phyloP scores from a whole-genome alignment of 2,113 vertebrate species.

The Ictidomys tridecemlineatus region DNA sequence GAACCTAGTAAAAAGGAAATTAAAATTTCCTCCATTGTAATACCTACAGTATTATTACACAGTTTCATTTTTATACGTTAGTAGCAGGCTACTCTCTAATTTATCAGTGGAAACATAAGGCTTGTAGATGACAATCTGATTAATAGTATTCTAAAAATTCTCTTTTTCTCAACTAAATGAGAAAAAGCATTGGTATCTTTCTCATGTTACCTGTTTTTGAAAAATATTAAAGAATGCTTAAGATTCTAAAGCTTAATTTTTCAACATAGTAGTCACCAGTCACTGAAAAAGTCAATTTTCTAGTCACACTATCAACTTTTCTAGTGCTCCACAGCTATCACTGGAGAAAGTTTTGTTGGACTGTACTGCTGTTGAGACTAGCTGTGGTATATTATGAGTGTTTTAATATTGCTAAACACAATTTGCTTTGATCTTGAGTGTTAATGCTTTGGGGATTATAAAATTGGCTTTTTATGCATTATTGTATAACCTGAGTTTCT shows the following conservation, averaged over 20 bases:
- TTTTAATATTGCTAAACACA: background rate
- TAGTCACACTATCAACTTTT: background rate
- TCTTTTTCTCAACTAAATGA: no score
- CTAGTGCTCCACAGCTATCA: background rate
- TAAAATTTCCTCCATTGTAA: background rate
- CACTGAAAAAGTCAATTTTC: background rate
- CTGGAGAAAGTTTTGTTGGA: background rate
- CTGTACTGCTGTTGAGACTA: background rate
- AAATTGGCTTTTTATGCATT: conserved; percentile 11
- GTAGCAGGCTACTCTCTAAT: background rate
- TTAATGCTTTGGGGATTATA: background rate
- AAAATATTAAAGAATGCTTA: conserved; percentile 14
- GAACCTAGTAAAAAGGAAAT: background rate
- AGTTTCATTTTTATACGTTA: background rate
- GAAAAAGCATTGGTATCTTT: background rate
- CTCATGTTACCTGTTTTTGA: conserved; percentile 16
- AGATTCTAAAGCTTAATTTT: background rate
- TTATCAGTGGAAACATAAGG: background rate
- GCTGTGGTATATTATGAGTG: background rate
- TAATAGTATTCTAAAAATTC: background rate
- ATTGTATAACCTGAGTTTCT: background rate
- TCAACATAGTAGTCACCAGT: background rate
- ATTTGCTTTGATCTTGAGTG: background rate
- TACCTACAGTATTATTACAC: background rate
- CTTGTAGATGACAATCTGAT: background rate